Conservation (phyloP, 2,888 invertebrate species). For the Sussaba pulchella region DNA sequence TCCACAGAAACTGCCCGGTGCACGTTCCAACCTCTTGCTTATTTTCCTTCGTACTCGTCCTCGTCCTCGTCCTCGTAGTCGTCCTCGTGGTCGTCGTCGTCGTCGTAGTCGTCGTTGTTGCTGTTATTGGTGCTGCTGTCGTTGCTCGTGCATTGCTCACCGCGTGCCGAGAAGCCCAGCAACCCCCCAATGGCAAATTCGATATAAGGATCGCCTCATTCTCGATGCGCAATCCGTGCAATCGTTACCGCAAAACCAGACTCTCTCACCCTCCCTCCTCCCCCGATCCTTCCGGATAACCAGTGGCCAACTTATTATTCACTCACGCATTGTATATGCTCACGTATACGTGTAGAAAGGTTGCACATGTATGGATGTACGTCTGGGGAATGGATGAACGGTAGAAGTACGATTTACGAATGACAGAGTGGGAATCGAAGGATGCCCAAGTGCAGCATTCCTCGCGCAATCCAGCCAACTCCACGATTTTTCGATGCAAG, state of each 20-base stretch:
- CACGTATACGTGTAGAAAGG: neutral
- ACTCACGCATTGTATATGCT: constrained; percentile 9
- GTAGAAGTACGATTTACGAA: constrained; percentile 1
- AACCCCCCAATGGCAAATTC: constrained; percentile 69
- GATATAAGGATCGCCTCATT: constrained; percentile 71
- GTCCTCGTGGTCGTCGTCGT: neutral
- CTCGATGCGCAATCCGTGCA: constrained; percentile 68
- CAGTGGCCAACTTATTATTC: constrained; percentile 66
- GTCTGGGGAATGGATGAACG: neutral
- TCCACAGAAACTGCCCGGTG: constrained; percentile 29
- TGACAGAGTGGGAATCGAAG: neutral
- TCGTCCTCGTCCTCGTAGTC: constrained; percentile 27
- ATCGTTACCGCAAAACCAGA: constrained; percentile 52
- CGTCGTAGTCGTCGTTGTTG: constrained; percentile 8
- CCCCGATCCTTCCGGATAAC: constrained; percentile 52
- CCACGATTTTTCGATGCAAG: no score
- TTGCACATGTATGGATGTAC: neutral
- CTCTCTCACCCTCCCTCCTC: constrained; percentile 38
- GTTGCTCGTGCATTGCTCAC: constrained; percentile 47
- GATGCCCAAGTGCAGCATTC: neutral
- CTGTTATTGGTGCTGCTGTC: neutral
- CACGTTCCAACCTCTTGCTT: constrained; percentile 36
- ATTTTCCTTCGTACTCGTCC: constrained; percentile 32
- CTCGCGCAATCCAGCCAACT: neutral
- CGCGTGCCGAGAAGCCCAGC: constrained; percentile 59